Evolutionary conservation across 1,140 invertebrate species (phyloP).

Genomic region (Papilio xuthus): DNA sequence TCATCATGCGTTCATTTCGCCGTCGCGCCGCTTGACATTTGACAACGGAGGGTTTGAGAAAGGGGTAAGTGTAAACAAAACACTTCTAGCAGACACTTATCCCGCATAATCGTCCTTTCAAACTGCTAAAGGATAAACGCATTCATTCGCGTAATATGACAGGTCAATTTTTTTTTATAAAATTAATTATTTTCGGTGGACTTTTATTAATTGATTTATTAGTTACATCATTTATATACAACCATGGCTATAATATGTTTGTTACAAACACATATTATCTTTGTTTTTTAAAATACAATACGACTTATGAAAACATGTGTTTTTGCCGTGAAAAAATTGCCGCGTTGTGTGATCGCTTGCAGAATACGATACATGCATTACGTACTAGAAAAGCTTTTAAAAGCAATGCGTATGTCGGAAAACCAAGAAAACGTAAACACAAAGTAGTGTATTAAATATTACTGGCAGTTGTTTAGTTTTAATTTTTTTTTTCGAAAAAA

Average conservation of each 20-base stretch:
- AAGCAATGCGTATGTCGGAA: no score
- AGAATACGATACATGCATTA: neutral
- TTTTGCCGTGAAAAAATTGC: no score
- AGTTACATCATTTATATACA: no score
- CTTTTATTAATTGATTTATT: no score
- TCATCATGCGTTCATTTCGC: conserved; percentile 17
- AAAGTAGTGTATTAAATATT: no score
- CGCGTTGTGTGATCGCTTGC: neutral
- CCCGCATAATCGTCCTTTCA: conserved; percentile 34
- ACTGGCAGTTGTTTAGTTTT: neutral
- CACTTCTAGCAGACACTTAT: conserved; percentile 31
- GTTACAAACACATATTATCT: no score
- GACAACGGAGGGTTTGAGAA: conserved; percentile 28
- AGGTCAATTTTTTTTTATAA: neutral
- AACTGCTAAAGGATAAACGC: conserved; percentile 16
- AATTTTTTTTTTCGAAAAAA: no score
- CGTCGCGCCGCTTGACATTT: conserved; percentile 24
- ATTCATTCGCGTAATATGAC: conserved; percentile 4
- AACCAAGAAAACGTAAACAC: no score
- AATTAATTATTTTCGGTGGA: no score
- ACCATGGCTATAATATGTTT: no score
- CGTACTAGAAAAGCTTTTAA: neutral
- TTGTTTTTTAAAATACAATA: no score
- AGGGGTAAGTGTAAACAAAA: conserved; percentile 35
- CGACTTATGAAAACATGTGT: no score